Percentiles rank a stretch among this genome's conserved stretches.
Evolutionary conservation across 2,113 vertebrate species (phyloP).

Genomic region (Merops nubicus): DNA sequence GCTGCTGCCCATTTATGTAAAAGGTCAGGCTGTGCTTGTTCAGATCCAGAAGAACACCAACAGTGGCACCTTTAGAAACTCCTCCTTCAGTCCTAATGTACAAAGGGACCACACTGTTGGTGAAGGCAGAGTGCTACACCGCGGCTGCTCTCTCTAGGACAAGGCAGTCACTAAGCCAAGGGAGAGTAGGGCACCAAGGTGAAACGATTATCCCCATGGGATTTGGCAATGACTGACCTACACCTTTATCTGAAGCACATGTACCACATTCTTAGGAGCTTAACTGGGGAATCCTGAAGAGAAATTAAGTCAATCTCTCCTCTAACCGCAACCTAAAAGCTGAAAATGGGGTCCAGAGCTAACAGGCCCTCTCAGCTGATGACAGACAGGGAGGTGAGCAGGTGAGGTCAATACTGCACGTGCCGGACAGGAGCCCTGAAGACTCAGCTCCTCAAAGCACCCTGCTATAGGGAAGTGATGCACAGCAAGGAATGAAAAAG

Average conservation of each 20-base stretch:
- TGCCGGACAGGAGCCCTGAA: background rate
- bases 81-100: slow-evolving; percentile 91
- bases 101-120: background rate
- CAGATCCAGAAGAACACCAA: slow-evolving; percentile 94
- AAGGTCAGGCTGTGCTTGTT: slow-evolving; percentile 91
- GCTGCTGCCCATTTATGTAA: slow-evolving; percentile 95
- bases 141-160: background rate
- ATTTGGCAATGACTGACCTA: background rate
- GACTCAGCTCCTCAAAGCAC: background rate
- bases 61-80: slow-evolving; percentile 88
- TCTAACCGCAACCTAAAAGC: background rate
- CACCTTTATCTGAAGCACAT: background rate
- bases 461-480: background rate
- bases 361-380: background rate
- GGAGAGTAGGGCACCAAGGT: background rate
- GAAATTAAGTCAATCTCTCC: background rate
- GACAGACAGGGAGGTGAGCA: accelerated
- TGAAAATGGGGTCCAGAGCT: background rate
- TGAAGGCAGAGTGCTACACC: background rate
- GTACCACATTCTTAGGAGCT: background rate
- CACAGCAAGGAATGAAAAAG: background rate
- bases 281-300: background rate
- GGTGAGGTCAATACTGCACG: background rate
- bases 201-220: background rate
- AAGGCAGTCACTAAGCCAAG: background rate